Percentiles rank a stretch among this genome's conserved stretches.
Evolutionary conservation across 2,888 invertebrate species (phyloP).

Genomic region (Chydorus sphaericus): DNA sequence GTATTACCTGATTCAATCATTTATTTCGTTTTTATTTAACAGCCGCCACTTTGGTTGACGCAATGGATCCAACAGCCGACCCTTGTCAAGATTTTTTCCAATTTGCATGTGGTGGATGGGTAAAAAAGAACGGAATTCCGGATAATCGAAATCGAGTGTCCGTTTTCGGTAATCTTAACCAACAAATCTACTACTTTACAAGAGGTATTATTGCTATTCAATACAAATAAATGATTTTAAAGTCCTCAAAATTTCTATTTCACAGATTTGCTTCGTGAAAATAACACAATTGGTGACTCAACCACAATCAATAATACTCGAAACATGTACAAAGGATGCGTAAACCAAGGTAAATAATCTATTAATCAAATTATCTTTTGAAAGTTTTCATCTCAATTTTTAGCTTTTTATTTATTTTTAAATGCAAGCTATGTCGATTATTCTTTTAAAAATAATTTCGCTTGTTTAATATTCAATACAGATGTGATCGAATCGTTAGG

Average conservation of each 20-base stretch:
- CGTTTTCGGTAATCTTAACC: too few species aligned
- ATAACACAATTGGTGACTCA: conserved; percentile 30
- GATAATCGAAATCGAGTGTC: too few species aligned
- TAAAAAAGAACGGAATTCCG: conserved; percentile 29
- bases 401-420: too few species aligned
- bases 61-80: conserved; percentile 28
- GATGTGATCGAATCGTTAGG: not conserved
- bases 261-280: conserved; percentile 2
- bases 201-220: too few species aligned
- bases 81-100: conserved; percentile 36
- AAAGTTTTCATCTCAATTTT: too few species aligned
- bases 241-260: too few species aligned
- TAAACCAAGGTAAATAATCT: conserved; percentile 40
- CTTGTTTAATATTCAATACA: too few species aligned
- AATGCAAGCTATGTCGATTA: too few species aligned
- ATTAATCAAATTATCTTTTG: not conserved
- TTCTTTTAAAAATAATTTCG: not conserved
- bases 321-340: conserved; percentile 50
- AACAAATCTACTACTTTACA: too few species aligned
- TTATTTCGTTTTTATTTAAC: not conserved
- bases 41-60: conserved; percentile 23
- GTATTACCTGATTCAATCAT: not conserved
- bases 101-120: conserved; percentile 34
- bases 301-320: conserved; percentile 49
- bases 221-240: too few species aligned